Evolutionary conservation across 2,113 vertebrate genomes (phyloP).

Genomic region (Melanerpes aurifrons): DNA sequence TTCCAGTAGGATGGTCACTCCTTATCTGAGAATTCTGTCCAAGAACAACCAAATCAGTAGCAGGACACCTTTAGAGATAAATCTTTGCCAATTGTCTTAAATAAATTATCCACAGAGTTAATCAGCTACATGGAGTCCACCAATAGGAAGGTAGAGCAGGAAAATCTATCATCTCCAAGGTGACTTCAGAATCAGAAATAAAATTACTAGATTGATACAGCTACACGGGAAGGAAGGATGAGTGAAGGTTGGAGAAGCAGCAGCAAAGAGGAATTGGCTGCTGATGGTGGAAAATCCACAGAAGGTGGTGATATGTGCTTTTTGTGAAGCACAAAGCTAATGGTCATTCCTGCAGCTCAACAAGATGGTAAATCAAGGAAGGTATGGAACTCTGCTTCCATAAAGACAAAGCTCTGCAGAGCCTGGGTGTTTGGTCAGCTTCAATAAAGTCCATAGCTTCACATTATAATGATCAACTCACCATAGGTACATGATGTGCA

Average conservation of each 20-base stretch:
- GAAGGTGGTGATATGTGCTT: no score
- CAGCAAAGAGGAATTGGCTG: background rate
- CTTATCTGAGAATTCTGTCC: background rate
- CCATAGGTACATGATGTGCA: background rate
- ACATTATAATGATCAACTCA: background rate
- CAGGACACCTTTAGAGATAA: background rate
- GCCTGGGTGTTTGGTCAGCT: background rate
- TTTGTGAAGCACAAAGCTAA: background rate
- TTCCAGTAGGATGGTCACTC: background rate
- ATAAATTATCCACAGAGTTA: background rate
- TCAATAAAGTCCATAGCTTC: background rate
- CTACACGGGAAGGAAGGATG: background rate
- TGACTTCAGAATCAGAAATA: background rate
- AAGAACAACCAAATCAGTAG: background rate
- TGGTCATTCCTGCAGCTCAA: no score
- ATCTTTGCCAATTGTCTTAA: background rate
- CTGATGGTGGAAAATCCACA: background rate
- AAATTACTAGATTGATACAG: background rate
- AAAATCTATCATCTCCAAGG: background rate
- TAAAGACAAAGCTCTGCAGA: background rate
- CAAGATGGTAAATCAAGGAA: background rate
- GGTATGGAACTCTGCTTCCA: background rate
- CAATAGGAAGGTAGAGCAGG: no score
- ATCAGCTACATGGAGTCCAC: background rate
- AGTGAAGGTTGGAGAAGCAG: fast-evolving